These are phyloP conservation scores for Intellagama lesueurii DNA, from an alignment of 2,797 vertebrate genomes.

Conservation along the genomic window DNA sequence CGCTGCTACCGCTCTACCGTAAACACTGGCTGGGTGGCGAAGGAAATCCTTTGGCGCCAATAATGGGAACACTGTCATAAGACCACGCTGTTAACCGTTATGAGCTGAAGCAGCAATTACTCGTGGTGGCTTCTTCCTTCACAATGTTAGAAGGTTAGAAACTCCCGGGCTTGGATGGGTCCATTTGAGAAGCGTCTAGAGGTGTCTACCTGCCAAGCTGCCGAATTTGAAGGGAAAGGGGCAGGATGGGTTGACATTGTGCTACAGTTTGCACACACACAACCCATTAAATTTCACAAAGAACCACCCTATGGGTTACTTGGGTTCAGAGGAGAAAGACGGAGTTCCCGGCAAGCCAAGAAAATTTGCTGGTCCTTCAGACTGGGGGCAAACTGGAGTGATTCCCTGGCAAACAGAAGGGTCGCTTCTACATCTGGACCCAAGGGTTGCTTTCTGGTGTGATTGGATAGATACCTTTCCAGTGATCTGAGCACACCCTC, in stretches of 20 bases:
- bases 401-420: too few species aligned
- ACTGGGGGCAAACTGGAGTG: too few species aligned
- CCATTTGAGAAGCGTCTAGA: not conserved
- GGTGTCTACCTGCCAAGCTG: not conserved
- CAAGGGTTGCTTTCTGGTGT: too few species aligned
- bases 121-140: not conserved
- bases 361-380: not conserved
- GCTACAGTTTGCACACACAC: not conserved
- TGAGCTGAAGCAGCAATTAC: too few species aligned
- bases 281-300: not conserved
- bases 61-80: not conserved
- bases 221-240: not conserved
- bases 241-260: not conserved
- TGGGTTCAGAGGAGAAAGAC: not conserved
- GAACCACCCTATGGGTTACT: too few species aligned
- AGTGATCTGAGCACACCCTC: too few species aligned
- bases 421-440: too few species aligned
- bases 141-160: too few species aligned
- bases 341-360: not conserved
- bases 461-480: too few species aligned
- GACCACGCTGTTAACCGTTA: not conserved
- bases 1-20: not conserved
- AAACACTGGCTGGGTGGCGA: slow-evolving; percentile 2
- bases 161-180: not conserved
- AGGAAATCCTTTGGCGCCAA: not conserved